Conservation (phyloP, 2,888 invertebrate species). For the Poecilus cupreus region DNA sequence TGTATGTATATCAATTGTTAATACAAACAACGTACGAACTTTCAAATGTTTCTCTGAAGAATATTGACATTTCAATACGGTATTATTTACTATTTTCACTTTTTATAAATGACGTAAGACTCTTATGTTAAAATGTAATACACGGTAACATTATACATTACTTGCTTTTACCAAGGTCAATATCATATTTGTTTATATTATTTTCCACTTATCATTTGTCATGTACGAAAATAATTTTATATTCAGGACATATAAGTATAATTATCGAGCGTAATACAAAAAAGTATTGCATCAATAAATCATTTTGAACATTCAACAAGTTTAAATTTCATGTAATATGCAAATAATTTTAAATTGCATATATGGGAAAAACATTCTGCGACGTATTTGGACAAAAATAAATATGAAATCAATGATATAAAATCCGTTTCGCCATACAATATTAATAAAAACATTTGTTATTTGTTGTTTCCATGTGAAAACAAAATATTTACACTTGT, state of each 20-base stretch:
- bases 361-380: background rate
- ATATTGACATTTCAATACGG: slow-evolving; percentile 14
- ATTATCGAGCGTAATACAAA: background rate
- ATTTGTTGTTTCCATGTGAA: background rate
- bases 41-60: background rate
- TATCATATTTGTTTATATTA: slow-evolving; percentile 37
- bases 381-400: slow-evolving; percentile 19
- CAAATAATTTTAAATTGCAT: background rate
- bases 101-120: background rate
- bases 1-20: background rate
- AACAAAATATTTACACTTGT: slow-evolving; percentile 4
- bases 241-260: background rate
- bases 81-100: slow-evolving; percentile 3
- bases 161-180: background rate
- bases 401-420: background rate
- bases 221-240: background rate
- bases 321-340: slow-evolving; percentile 2
- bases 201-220: background rate
- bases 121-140: background rate
- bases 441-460: background rate
- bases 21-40: background rate
- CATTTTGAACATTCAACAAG: background rate
- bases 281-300: slow-evolving; percentile 3
- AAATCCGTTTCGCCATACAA: background rate
- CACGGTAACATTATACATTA: background rate